phyloP scores from a whole-genome alignment of 30 jellyfish, hydroid and myxozoan species.

The Catostylus mosaicus region DNA sequence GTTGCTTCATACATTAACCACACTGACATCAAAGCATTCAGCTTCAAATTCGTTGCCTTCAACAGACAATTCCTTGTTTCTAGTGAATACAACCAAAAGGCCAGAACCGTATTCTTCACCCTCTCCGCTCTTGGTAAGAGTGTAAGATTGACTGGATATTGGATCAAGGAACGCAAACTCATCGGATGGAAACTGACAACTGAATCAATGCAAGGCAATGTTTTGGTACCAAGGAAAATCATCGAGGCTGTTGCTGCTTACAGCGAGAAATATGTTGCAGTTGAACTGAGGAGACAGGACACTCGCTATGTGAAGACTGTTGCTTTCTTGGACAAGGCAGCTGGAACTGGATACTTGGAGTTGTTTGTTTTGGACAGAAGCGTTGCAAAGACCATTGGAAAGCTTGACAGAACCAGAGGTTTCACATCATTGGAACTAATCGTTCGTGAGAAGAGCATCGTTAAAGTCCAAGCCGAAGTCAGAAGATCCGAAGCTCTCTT shows the following conservation, averaged over 20 bases:
- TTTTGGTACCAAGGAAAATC: slow-evolving; percentile 33
- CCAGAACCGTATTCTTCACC: slow-evolving; percentile 46
- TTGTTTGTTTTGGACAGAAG: slow-evolving; percentile 41
- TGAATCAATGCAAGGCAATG: slow-evolving; percentile 43
- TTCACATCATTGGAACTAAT: slow-evolving; percentile 49
- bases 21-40: slow-evolving; percentile 42
- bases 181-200: slow-evolving; percentile 36
- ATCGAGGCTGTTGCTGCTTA: slow-evolving; percentile 53
- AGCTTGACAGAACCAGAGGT: slow-evolving; percentile 23
- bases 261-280: slow-evolving; percentile 31
- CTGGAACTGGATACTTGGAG: slow-evolving; percentile 56
- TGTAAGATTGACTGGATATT: slow-evolving; percentile 46
- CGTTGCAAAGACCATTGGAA: slow-evolving; percentile 47
- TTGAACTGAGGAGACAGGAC: slow-evolving; percentile 49
- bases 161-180: slow-evolving; percentile 55
- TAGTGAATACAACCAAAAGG: slow-evolving; percentile 51
- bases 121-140: slow-evolving; percentile 64
- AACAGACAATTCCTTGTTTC: slow-evolving; percentile 44
- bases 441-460: slow-evolving; percentile 33
- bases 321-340: slow-evolving; percentile 32
- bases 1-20: slow-evolving; percentile 61
- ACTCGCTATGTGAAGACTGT: slow-evolving; percentile 44
- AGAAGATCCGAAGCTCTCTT: slow-evolving; percentile 36
- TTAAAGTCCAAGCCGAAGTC: slow-evolving; percentile 57
- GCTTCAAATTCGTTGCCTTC: slow-evolving; percentile 54